Evolutionary conservation across 2,113 vertebrate genomes (phyloP).

Genomic region (Petroica traversi): DNA sequence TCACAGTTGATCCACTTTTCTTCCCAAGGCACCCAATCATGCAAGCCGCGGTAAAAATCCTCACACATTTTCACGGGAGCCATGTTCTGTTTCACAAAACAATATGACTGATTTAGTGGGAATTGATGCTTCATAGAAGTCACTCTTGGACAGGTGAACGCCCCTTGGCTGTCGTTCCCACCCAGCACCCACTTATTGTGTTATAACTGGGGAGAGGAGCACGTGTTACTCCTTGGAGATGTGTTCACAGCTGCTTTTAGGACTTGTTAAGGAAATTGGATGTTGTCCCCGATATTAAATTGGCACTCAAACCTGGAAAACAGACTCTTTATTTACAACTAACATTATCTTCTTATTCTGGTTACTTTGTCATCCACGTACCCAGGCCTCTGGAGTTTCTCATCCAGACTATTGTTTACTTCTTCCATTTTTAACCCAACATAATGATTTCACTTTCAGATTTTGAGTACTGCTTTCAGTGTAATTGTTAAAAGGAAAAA

Average conservation of each 20-base stretch:
- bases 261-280: background rate
- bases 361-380: background rate
- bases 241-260: background rate
- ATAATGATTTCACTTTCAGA: background rate
- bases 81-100: background rate
- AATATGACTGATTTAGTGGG: background rate
- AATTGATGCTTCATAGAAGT: background rate
- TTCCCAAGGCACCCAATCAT: background rate
- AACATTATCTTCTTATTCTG: background rate
- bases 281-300: background rate
- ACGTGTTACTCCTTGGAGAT: background rate
- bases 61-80: background rate
- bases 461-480: background rate
- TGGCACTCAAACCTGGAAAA: background rate
- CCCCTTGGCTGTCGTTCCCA: background rate
- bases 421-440: background rate
- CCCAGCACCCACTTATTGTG: background rate
- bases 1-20: background rate
- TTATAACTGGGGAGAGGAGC: background rate
- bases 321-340: background rate
- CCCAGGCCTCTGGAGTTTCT: background rate
- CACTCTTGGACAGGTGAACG: background rate
- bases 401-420: background rate
- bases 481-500: background rate
- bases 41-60: background rate